Percentiles rank a stretch among this genome's conserved stretches.
These are phyloP conservation scores for Drosophila infuscata DNA, from an alignment of 2,888 invertebrate species.

Conservation along the genomic window DNA sequence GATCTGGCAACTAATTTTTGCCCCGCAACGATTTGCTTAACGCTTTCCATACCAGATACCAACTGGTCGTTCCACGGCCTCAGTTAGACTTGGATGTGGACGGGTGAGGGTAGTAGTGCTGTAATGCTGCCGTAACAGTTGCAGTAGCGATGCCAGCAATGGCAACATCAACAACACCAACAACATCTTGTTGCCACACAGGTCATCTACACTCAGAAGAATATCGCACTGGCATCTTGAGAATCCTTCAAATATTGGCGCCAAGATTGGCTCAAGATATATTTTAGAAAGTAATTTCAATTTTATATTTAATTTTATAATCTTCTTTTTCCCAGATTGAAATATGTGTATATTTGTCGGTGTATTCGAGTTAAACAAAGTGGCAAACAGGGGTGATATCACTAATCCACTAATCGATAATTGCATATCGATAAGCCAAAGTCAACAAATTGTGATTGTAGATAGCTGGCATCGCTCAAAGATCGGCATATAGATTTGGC, in stretches of 20 bases:
- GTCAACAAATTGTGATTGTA: background rate
- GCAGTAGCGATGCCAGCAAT: conserved; percentile 44
- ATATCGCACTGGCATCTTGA: background rate
- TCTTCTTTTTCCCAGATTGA: background rate
- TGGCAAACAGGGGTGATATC: background rate
- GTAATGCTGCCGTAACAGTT: conserved; percentile 49
- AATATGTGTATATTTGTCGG: too few species aligned
- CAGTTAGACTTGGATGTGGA: conserved; percentile 58
- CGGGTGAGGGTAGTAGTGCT: background rate
- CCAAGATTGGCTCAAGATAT: background rate
- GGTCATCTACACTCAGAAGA: conserved; percentile 57
- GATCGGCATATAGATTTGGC: background rate
- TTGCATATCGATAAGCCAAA: background rate
- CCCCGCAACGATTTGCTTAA: conserved; percentile 52
- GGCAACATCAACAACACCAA: conserved; percentile 33
- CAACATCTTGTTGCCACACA: conserved; percentile 57
- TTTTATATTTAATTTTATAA: background rate
- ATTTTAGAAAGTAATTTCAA: background rate
- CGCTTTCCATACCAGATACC: conserved; percentile 67
- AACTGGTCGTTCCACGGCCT: conserved; percentile 53
- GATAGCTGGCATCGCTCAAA: too few species aligned
- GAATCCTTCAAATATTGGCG: background rate
- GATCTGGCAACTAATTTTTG: conserved; percentile 50
- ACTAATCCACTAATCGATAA: background rate
- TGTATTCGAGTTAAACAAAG: background rate